Evolutionary conservation across 2,113 vertebrate genomes (phyloP), one percentile per base, ranked within the genome.

Genomic region (Pampusana beccarii): DNA sequence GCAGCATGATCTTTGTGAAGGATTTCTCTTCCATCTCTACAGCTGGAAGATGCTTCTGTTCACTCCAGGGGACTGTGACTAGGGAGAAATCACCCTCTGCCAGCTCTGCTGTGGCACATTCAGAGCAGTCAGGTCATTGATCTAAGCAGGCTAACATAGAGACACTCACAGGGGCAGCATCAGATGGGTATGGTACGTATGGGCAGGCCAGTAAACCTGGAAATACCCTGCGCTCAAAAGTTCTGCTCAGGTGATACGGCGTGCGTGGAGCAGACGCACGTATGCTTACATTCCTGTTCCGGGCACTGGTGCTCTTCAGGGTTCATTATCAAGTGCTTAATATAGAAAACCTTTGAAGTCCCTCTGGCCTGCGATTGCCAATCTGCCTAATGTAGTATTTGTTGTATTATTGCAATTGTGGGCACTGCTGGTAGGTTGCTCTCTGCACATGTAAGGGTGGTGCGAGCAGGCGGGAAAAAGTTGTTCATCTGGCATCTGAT

Each of bases 221-320:
- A 90, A 75, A 72, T 19, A 53, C 6, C 13, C 33, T 7, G 70
- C 9, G 11, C 57, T 61, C 57, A 40, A 69, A 61, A 48, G 8
- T 36, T 44, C 13, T 42, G 29, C 61, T 36, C 3, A 73, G 16
- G 24, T 11, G 21, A 14, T 6, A 9, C 1, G 19, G 10, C 51
- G 54, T 1, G 0, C 48, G 8, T 11, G 28, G 31, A 80, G 31
- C 36, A 62, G 88, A 24, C 8, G 14, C 66, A 5, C 0, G 2
- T 13, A 9, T 6, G 24, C 26, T 44, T 33, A n/a, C 29, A 21
- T 44, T 80, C 48, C 51, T 94, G 19, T 40, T 62, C 38, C 70
- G 60, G 71, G 31, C 70, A 54, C 58, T 50, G 56, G 31, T 6
- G 16, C 31, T 53, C 58, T 69, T 57, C 75, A 69, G 70, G 28